Percentiles rank a stretch among this genome's conserved stretches.
Conservation (phyloP, 2,888 invertebrate species). For the Acanthosepion esculentum region DNA sequence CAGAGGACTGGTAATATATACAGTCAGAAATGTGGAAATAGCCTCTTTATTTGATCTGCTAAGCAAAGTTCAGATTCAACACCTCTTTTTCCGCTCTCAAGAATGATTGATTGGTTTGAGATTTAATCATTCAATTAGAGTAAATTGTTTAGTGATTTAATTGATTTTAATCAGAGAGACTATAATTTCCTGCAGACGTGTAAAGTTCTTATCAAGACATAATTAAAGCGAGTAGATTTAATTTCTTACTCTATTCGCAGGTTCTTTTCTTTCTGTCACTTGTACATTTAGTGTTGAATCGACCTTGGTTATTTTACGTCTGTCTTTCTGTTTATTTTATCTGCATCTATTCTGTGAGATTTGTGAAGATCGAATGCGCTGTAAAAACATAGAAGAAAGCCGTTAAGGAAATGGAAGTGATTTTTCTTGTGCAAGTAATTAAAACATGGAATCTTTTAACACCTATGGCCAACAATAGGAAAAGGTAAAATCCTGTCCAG, state of each 20-base stretch:
- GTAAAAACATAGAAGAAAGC: too few relatives aligned
- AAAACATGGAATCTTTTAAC: too few relatives aligned
- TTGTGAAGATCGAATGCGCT: not conserved
- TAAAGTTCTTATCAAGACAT: not conserved
- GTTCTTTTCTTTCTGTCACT: not conserved
- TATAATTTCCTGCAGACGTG: not conserved
- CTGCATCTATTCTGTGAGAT: too few relatives aligned
- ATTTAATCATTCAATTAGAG: conserved; percentile 33
- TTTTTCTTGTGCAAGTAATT: too few relatives aligned
- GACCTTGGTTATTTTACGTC: not conserved
- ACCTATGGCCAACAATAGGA: too few relatives aligned
- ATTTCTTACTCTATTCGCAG: not conserved
- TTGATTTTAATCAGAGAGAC: conserved; percentile 6
- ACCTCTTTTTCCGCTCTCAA: not conserved
- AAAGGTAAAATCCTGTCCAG: too few relatives aligned
- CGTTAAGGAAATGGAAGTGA: too few relatives aligned
- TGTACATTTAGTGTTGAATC: not conserved
- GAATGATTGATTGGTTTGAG: conserved; percentile 1
- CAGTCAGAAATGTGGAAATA: not conserved
- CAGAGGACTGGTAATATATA: not conserved
- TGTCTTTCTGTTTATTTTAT: too few relatives aligned
- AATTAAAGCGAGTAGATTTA: conserved; percentile 12
- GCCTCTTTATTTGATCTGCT: not conserved
- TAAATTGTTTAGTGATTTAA: conserved; percentile 12
- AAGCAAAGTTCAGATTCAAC: not conserved